phyloP scores from a whole-genome alignment of 2,113 vertebrate genomes.

The Sorex fumeus region DNA sequence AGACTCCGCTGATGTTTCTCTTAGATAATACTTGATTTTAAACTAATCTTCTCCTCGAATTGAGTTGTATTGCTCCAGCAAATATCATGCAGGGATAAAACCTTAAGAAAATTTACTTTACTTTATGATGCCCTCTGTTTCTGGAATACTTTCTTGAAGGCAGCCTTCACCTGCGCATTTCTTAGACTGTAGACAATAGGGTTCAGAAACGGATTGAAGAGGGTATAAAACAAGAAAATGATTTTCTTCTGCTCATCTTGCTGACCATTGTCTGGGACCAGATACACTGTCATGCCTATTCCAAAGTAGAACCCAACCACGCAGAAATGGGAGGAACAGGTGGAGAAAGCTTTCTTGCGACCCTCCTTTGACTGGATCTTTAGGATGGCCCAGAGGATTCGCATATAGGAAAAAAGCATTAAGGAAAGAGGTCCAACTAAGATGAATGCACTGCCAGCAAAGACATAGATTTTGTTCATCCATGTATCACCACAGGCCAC shows the following conservation, averaged over 20 bases:
- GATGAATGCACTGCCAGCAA: constrained; percentile 28
- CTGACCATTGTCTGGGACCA: neutral
- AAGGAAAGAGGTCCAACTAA: neutral
- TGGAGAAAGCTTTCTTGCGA: neutral
- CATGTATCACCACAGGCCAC: too few relatives aligned
- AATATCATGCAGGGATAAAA: neutral
- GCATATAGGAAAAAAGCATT: constrained; percentile 63
- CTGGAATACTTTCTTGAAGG: neutral
- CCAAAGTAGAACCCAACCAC: constrained; percentile 18
- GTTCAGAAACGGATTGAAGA: too few relatives aligned
- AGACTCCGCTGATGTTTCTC: too few relatives aligned
- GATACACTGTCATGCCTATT: neutral
- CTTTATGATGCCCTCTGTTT: neutral
- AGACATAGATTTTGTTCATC: neutral
- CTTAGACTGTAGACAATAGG: too few relatives aligned
- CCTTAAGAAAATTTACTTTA: neutral
- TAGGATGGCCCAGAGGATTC: constrained; percentile 39
- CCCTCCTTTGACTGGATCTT: constrained; percentile 59
- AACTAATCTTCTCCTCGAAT: too few relatives aligned
- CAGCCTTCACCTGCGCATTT: constrained; percentile 27
- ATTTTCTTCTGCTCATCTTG: neutral
- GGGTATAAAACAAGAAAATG: neutral
- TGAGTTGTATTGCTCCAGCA: neutral
- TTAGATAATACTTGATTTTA: too few relatives aligned
- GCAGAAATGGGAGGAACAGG: constrained; percentile 57